A percentile compares a stretch with the other conserved stretches of the same genome.
Evolutionary conservation across 2,113 vertebrate species (phyloP).

Genomic region (Motacilla alba): DNA sequence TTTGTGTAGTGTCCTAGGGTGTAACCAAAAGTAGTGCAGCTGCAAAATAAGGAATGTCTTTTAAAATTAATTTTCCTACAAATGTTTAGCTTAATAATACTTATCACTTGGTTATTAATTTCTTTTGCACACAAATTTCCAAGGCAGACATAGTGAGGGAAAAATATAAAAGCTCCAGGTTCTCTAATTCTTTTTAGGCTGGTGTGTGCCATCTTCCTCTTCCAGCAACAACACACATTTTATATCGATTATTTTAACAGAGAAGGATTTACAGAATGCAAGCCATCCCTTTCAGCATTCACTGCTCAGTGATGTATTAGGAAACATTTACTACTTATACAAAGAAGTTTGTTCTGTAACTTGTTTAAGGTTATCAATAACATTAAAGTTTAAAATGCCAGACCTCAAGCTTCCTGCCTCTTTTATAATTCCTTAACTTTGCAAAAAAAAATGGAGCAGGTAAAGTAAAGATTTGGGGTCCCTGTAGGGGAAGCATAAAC

Average conservation of each 20-base stretch:
- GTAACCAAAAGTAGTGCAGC: conserved; percentile 3
- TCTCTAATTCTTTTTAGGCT: not conserved
- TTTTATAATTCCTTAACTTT: not conserved
- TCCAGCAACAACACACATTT: not conserved
- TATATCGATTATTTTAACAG: conserved; percentile 3
- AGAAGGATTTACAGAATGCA: not conserved
- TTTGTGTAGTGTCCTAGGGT: not conserved
- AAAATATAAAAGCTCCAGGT: not conserved
- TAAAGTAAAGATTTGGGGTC: not conserved
- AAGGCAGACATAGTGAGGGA: not conserved
- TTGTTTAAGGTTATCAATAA: not conserved
- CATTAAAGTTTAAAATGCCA: not conserved
- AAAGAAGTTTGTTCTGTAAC: not conserved
- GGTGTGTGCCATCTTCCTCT: not conserved
- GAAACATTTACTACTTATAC: not conserved
- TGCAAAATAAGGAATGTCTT: conserved; percentile 3
- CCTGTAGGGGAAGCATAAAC: not conserved
- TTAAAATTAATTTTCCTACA: conserved; percentile 2
- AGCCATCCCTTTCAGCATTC: not conserved
- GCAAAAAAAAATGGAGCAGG: not conserved
- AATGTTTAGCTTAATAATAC: not conserved
- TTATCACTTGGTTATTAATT: not conserved
- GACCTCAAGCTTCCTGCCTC: not conserved
- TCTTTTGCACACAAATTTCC: not conserved
- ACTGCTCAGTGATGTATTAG: not conserved